Conservation (phyloP, 2,113 vertebrate species). For the Siniperca knerii region DNA sequence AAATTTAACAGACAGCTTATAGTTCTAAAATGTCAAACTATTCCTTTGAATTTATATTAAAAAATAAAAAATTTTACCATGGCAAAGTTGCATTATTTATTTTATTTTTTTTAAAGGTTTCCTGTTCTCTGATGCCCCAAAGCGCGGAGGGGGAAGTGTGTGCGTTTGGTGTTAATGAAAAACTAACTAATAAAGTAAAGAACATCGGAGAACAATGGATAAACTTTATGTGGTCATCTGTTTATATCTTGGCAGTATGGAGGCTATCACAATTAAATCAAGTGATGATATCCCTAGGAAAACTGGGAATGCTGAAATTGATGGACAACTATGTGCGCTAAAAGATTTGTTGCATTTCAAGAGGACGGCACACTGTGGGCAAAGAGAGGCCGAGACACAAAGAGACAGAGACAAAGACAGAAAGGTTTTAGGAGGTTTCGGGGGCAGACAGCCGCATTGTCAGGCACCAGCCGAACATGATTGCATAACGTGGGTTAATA, state of each 20-base stretch:
- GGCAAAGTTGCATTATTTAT: no score
- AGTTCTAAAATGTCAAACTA: no score
- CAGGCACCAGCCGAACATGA: conserved; percentile 42
- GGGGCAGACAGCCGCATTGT: conserved; percentile 60
- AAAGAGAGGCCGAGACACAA: conserved; percentile 21
- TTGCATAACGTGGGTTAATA: conserved; percentile 69
- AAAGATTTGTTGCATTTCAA: conserved; percentile 6
- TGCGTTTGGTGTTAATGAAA: background rate
- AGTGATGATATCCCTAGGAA: background rate
- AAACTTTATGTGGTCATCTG: background rate
- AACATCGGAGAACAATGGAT: background rate
- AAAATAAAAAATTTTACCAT: no score
- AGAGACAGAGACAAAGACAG: conserved; percentile 28
- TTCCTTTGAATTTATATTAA: no score
- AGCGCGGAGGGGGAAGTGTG: no score
- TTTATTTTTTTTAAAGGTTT: no score
- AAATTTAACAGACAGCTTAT: no score
- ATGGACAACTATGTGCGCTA: background rate
- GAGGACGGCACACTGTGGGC: background rate
- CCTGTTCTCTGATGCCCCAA: no score
- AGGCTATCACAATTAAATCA: conserved; percentile 10
- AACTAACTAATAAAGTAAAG: background rate
- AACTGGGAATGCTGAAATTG: background rate
- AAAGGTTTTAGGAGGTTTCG: conserved; percentile 51
- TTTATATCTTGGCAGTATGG: background rate